These are phyloP conservation scores for Zonitis immaculata DNA, from an alignment of 2,888 invertebrate species.

Conservation along the genomic window DNA sequence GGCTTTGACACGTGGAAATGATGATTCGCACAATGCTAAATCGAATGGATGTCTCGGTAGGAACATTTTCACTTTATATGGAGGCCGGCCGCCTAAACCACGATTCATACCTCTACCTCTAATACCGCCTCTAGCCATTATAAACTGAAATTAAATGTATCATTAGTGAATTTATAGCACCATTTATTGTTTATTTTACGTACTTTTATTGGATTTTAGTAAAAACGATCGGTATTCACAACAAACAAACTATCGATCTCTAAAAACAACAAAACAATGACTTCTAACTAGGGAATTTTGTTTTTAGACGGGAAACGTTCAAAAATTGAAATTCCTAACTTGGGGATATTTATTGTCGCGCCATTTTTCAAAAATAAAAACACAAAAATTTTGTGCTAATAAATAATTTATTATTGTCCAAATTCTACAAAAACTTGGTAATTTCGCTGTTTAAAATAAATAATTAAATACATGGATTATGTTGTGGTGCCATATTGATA, in stretches of 20 bases:
- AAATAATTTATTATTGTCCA: too few species aligned
- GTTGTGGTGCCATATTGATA: conserved; percentile 56
- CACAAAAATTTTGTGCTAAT: too few species aligned
- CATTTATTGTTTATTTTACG: not conserved
- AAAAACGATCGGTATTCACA: not conserved
- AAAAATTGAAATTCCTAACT: not conserved
- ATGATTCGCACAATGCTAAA: conserved; percentile 78
- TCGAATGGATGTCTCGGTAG: conserved; percentile 81
- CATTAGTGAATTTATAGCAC: not conserved
- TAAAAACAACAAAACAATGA: not conserved
- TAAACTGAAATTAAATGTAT: conserved; percentile 21
- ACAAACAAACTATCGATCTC: not conserved
- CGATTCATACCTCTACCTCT: conserved; percentile 63
- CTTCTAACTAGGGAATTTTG: not conserved
- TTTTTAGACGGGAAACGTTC: not conserved
- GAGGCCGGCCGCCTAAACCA: conserved; percentile 62
- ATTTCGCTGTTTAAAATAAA: not conserved
- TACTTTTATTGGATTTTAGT: not conserved
- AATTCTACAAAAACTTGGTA: not conserved
- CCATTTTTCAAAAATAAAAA: not conserved
- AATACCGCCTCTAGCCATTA: conserved; percentile 71
- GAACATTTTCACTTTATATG: conserved; percentile 60
- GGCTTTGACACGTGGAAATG: conserved; percentile 81
- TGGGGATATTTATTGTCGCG: not conserved
- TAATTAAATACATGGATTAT: conserved; percentile 60